These are phyloP conservation scores for Pandemis heparana DNA, from an alignment of 2,888 invertebrate genomes.

Conservation along the genomic window DNA sequence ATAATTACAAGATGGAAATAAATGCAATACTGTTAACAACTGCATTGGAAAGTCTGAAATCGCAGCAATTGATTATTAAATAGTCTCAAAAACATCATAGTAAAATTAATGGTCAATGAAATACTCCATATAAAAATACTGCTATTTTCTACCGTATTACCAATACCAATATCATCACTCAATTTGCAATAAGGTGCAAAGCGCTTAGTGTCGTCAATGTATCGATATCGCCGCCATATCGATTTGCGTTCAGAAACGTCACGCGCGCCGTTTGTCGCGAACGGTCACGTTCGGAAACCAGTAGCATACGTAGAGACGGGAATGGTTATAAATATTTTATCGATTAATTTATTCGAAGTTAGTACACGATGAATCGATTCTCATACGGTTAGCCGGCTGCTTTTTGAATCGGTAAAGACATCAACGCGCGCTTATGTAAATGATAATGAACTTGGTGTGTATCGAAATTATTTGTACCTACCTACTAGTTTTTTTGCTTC, in stretches of 20 bases:
- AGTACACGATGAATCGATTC: not conserved
- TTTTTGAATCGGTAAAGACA: slow-evolving; percentile 9
- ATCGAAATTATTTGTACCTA: not conserved
- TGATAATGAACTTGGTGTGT: not conserved
- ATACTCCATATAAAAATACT: too few relatives aligned
- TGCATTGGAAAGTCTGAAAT: too few relatives aligned
- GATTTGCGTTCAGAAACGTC: slow-evolving; percentile 72
- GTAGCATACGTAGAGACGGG: slow-evolving; percentile 69
- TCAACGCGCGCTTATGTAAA: slow-evolving; percentile 7
- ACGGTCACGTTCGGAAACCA: slow-evolving; percentile 77
- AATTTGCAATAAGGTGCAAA: slow-evolving; percentile 8
- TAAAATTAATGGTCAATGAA: too few relatives aligned
- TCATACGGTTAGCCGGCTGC: not conserved
- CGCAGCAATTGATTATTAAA: too few relatives aligned
- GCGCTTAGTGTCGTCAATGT: slow-evolving; percentile 40
- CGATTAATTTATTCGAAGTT: slow-evolving; percentile 44
- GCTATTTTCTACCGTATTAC: not conserved
- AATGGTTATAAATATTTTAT: slow-evolving; percentile 54
- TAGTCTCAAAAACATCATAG: too few relatives aligned
- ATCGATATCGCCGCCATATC: slow-evolving; percentile 76
- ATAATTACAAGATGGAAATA: too few relatives aligned
- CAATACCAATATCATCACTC: not conserved
- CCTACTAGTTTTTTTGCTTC: not conserved
- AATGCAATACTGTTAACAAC: too few relatives aligned
- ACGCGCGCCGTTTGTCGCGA: slow-evolving; percentile 80